Base-by-base conservation (phyloP, 2,888 invertebrate species). In the Pachliopta kotzebuea region DNA sequence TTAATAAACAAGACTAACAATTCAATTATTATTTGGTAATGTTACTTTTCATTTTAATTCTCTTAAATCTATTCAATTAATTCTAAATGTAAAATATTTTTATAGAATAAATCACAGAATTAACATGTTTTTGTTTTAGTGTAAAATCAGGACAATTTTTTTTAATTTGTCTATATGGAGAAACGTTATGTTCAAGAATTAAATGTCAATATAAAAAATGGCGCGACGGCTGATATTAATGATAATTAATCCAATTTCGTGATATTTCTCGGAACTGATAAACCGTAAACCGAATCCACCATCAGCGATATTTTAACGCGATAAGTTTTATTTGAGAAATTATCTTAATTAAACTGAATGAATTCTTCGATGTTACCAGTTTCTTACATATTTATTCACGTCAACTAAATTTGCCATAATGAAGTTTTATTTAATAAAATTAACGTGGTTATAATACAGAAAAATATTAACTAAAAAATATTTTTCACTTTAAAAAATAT, bases 251-350 rank as follows among this genome's bases (percentile, higher is more conserved):
- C 7, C 52, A 60, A 52, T 23, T 52, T 52, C 31, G 52, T 31
- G 52, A 37, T 60, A 52, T 29, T 60, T 60, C 45, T 58, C 14
- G 37, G 52, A 29, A 60, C 31, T 60, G 60, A 60, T 60, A 53
- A 60, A 4, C 8, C 4, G n/a, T n/a, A 52, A 52, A 21, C 50
- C 37, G 14, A 20, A 29, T 29, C 24, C n/a, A 18, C 29, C 18
- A 52, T 37, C 31, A 21, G 52, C 31, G 24, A 59, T 20, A 31
- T 7, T 31, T 29, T 59, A 17, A 59, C 8, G 18, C 20, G 53
- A 52, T 59, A 50, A 53, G 7, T 31, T 31, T 21, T 20, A 52
- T 52, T 52, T 29, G 52, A 53, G 21, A 21, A 26, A 24, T 60
- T 60, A 60, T 53, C 45, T 60, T 26, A 59, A 60, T 60, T 60